Evolutionary conservation across 2,888 invertebrate species (phyloP).

Genomic region (Sarcophaga variegata): DNA sequence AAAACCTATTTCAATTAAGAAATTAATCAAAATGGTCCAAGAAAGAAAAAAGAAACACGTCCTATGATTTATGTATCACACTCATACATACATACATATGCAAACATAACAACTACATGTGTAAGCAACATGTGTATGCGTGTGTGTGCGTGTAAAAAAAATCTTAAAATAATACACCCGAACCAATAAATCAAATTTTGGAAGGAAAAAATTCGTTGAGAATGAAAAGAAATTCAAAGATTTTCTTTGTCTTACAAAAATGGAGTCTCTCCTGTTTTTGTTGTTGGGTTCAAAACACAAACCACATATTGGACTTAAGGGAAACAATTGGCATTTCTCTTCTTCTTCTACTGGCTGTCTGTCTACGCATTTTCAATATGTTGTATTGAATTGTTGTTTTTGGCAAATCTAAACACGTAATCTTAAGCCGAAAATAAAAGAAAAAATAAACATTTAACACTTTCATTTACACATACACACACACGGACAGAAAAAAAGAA

Average conservation of each 20-base stretch:
- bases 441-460: constrained; percentile 63
- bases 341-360: constrained; percentile 24
- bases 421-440: constrained; percentile 57
- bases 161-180: constrained; percentile 36
- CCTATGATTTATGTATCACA: constrained; percentile 53
- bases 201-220: neutral
- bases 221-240: neutral
- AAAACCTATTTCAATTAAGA: constrained; percentile 59
- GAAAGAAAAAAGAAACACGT: neutral
- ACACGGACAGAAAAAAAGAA: neutral
- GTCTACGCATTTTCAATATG: neutral
- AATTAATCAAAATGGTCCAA: constrained; percentile 60
- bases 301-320: constrained; percentile 70
- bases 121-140: neutral
- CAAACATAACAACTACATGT: constrained; percentile 8
- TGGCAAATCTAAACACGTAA: constrained; percentile 55
- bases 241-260: neutral
- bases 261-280: neutral
- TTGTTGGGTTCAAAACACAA: constrained; percentile 54
- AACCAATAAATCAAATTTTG: constrained; percentile 65
- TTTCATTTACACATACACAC: constrained; percentile 50
- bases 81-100: constrained; percentile 3
- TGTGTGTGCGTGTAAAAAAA: neutral
- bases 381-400: constrained; percentile 1
- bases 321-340: constrained; percentile 60